phyloP scores from a whole-genome alignment of 2,113 vertebrate genomes.

The Tetrax tetrax region DNA sequence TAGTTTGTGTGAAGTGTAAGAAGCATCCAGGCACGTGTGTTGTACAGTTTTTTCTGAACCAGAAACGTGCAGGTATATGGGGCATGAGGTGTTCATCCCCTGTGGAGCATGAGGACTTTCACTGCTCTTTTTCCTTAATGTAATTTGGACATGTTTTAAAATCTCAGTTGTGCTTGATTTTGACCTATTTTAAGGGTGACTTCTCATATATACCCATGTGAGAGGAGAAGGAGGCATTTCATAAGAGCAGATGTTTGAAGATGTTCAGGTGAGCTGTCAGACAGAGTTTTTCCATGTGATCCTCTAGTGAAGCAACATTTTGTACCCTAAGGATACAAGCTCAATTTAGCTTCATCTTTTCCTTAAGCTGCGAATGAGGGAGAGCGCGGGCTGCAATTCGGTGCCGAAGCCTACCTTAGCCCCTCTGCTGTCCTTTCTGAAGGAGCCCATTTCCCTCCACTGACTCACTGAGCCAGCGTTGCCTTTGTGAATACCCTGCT shows the following conservation, averaged over 20 bases:
- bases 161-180: neutral
- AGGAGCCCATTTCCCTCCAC: neutral
- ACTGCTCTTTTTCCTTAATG: neutral
- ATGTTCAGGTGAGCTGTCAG: neutral
- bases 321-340: neutral
- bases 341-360: neutral
- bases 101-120: neutral
- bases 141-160: neutral
- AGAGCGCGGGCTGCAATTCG: accelerated
- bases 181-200: neutral
- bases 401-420: neutral
- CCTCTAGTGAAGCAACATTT: neutral
- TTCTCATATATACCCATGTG: neutral
- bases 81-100: neutral
- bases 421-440: neutral
- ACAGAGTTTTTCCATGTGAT: neutral
- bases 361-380: neutral
- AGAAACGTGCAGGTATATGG: neutral
- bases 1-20: neutral
- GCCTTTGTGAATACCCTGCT: neutral
- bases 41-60: neutral
- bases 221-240: neutral
- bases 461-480: neutral
- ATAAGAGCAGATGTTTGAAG: neutral
- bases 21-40: neutral